Conservation (phyloP, 2,113 vertebrate genomes). For the Colistium nudipinnis region DNA sequence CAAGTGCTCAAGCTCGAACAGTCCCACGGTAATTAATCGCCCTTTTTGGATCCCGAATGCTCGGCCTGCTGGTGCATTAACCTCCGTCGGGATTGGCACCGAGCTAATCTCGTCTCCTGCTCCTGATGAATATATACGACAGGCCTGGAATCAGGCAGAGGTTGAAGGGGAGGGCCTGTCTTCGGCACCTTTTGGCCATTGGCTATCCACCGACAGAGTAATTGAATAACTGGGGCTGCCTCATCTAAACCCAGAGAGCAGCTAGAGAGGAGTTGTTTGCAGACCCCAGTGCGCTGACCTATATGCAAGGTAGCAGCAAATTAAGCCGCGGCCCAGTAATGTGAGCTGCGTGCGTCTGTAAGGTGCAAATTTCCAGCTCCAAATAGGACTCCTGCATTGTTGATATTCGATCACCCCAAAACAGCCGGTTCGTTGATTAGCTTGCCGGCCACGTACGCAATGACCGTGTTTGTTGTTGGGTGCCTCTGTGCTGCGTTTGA, state of each 20-base stretch:
- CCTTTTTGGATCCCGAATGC: conserved; percentile 60
- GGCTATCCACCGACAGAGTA: conserved; percentile 42
- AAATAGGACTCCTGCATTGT: conserved; percentile 5
- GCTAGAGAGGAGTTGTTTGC: conserved; percentile 23
- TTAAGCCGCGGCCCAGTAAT: conserved; percentile 53
- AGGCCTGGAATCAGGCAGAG: conserved; percentile 26
- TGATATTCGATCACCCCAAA: background rate
- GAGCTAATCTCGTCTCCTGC: conserved; percentile 65
- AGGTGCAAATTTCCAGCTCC: background rate
- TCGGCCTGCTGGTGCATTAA: conserved; percentile 58
- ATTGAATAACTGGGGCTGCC: conserved; percentile 50
- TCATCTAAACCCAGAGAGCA: conserved; percentile 46
- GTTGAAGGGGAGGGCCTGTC: conserved; percentile 33
- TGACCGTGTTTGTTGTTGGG: background rate
- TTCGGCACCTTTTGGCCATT: conserved; percentile 21
- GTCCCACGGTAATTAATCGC: conserved; percentile 62
- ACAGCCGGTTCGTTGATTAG: conserved; percentile 14
- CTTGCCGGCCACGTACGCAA: background rate
- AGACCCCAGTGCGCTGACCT: conserved; percentile 51
- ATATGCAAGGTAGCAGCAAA: conserved; percentile 55
- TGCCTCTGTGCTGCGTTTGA: conserved; percentile 1
- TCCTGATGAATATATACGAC: conserved; percentile 59
- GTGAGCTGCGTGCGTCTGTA: conserved; percentile 22
- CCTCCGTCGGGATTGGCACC: conserved; percentile 52
- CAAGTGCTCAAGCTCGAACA: conserved; percentile 3